Base-by-base conservation (phyloP, 2,113 vertebrate species). In the Apteryx owenii region DNA sequence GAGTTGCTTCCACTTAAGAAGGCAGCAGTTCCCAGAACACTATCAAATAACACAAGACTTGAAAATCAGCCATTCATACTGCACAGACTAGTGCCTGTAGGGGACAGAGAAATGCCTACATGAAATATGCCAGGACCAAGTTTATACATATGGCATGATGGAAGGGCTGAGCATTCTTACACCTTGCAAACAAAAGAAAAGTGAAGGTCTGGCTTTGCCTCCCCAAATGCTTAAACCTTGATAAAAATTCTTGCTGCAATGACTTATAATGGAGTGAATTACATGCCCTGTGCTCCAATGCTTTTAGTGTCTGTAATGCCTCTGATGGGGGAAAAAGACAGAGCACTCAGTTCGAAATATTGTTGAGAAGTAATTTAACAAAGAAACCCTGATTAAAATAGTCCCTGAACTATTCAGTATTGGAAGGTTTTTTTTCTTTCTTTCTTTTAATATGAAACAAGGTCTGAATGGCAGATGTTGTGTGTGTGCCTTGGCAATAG, bases 381-480 rank as follows among this genome's bases (percentile, higher is more conserved):
- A 69, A 85, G 31, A 83, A 88, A 51, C 2, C 2, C 19, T 2
- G 2, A 51, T 12, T 79, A 23, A 12, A 31, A 26, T 11, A 64
- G 38, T n/a, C 20, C 18, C 18, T 51, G 44, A 81, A 77, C 56
- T 40, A 66, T 20, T 56, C 8, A 76, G 1, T 76, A 79, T 15
- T 72, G 17, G 29, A 87, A 60, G 44, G 14, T 25, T n/a, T 9
- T 46, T 44, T 14, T 60, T 60, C 53, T 36, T 10, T 42, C 36
- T 85, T 77, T 10, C 18, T 72, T 94, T 88, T 25, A 64, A 21
- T 28, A 25, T 20, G 64, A 73, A 80, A 3, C 1, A 36, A 51
- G 18, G 50, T 12, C 62, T 77, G 93, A 91, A 79, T 42, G 61
- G n/a, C 82, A 97, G 96, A 96, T 96, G 91, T 81, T 66, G 42